Conservation (phyloP, 2,797 vertebrate genomes). For the Sitta carolinensis region DNA sequence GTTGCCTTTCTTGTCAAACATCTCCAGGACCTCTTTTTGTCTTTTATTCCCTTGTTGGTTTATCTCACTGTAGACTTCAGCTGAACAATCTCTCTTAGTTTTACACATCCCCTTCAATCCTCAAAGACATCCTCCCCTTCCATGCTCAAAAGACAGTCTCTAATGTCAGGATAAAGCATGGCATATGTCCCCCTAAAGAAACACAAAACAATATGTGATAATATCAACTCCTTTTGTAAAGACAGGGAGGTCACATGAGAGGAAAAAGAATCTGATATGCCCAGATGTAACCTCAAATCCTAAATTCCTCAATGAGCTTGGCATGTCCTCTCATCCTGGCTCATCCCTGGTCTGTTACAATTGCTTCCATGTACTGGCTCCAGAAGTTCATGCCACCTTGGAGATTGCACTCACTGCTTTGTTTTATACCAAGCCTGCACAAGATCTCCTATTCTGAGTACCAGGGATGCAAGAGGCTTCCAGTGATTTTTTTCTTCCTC, state of each 20-base stretch:
- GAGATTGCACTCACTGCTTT: neutral
- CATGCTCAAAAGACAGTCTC: neutral
- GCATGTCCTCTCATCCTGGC: neutral
- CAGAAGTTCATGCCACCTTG: neutral
- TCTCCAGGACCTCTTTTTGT: neutral
- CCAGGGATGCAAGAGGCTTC: neutral
- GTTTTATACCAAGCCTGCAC: neutral
- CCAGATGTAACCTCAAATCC: neutral
- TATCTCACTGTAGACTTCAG: neutral
- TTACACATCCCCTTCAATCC: neutral
- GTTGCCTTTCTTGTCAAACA: neutral
- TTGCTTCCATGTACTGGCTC: neutral
- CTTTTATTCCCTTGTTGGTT: neutral
- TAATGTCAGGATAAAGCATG: neutral
- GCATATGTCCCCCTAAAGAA: neutral
- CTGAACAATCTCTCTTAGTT: neutral
- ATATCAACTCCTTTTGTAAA: neutral
- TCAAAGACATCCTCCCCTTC: neutral
- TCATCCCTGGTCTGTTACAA: neutral
- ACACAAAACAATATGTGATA: neutral
- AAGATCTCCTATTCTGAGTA: neutral
- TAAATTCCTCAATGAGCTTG: neutral
- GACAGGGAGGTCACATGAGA: neutral
- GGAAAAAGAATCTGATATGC: neutral
- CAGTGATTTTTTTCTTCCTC: neutral